Evolutionary conservation across 2,888 invertebrate genomes (phyloP).

Genomic region (Scrobipalpa costella): DNA sequence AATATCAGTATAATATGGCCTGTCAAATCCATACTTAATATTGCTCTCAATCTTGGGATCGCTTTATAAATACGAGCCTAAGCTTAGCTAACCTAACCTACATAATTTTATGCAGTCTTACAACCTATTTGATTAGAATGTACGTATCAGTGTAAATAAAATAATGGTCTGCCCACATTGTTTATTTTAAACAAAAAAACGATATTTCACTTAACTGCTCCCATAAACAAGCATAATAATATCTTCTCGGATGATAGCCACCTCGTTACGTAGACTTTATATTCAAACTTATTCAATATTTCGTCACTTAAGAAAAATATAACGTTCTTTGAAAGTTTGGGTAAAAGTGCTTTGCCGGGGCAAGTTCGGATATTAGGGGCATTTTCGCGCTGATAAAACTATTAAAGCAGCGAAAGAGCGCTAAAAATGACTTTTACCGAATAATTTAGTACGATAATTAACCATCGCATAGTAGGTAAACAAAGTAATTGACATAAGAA

Average conservation of each 20-base stretch:
- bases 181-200: no score
- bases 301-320: constrained; percentile 2
- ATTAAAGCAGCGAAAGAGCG: constrained; percentile 18
- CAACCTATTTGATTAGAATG: no score
- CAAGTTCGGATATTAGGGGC: constrained; percentile 18
- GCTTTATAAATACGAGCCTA: no score
- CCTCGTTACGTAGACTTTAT: constrained; percentile 8
- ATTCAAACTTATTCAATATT: constrained; percentile 6
- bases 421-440: neutral
- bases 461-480: constrained; percentile 1
- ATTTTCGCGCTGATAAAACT: constrained; percentile 20
- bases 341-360: neutral
- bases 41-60: no score
- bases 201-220: neutral
- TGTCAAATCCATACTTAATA: no score
- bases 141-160: no score
- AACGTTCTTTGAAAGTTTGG: neutral
- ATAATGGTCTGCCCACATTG: no score
- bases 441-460: neutral
- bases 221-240: constrained; percentile 5
- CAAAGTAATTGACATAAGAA: constrained; percentile 11
- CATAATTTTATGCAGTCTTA: no score
- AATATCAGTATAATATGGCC: no score
- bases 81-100: no score
- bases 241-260: constrained; percentile 6